Evolutionary conservation across 1,140 invertebrate genomes (phyloP).

Genomic region (Drosophila mayri): DNA sequence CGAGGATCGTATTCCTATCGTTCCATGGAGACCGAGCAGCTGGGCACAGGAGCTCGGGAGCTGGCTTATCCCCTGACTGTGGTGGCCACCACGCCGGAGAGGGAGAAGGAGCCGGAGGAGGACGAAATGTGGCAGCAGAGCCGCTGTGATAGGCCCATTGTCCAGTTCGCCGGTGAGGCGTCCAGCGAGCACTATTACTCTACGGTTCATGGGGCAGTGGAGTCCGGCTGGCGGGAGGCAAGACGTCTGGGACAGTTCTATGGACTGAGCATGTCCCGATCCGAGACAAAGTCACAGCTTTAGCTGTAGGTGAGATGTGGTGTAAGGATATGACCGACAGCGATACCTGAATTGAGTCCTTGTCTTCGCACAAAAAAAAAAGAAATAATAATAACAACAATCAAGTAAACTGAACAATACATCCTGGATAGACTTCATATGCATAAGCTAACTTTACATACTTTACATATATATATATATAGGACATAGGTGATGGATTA

Average conservation of each 20-base stretch:
- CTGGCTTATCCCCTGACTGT: conserved; percentile 85
- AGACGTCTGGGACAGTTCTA: conserved; percentile 85
- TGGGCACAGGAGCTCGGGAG: conserved; percentile 85
- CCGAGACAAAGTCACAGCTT: conserved; percentile 68
- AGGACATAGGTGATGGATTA: conserved; percentile 27
- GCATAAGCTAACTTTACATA: conserved; percentile 45
- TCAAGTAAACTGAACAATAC: conserved; percentile 63
- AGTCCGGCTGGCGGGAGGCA: conserved; percentile 92
- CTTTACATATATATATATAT: conserved; percentile 27
- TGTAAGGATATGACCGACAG: conserved; percentile 12
- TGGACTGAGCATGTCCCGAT: conserved; percentile 30
- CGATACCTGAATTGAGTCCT: conserved; percentile 33
- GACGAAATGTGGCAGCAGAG: conserved; percentile 51
- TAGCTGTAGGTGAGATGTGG: conserved; percentile 46
- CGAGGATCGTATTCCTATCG: conserved; percentile 90
- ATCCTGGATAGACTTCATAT: conserved; percentile 71
- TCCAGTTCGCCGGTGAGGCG: conserved; percentile 91
- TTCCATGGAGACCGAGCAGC: conserved; percentile 87
- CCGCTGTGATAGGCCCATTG: conserved; percentile 86
- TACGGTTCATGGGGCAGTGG: conserved; percentile 93
- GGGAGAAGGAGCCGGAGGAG: conserved; percentile 15
- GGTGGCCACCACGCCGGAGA: conserved; percentile 58
- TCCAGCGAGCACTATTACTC: conserved; percentile 89
- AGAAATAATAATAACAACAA: conserved; percentile 37
- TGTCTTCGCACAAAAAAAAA: conserved; percentile 43